These are phyloP conservation scores for Aporophyla nigra DNA, from an alignment of 2,888 invertebrate genomes.

Conservation along the genomic window DNA sequence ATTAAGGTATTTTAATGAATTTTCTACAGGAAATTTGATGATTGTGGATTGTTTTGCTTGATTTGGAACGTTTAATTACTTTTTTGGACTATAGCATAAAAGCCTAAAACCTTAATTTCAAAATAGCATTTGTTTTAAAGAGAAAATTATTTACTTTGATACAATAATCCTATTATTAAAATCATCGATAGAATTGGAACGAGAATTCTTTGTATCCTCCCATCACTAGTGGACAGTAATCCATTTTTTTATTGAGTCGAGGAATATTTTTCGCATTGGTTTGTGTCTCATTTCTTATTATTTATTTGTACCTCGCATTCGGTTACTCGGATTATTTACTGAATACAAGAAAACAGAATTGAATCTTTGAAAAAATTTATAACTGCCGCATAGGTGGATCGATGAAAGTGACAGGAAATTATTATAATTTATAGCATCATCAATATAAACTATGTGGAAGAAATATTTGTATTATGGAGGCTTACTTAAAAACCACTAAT, in stretches of 20 bases:
- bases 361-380: neutral
- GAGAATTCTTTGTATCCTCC: neutral
- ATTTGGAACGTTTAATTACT: neutral
- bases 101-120: too few relatives aligned
- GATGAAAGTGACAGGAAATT: too few relatives aligned
- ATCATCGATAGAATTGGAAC: neutral
- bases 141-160: neutral
- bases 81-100: too few relatives aligned
- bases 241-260: constrained; percentile 16
- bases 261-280: constrained; percentile 12
- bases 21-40: neutral
- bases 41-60: neutral
- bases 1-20: neutral
- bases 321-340: neutral
- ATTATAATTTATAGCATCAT: too few relatives aligned
- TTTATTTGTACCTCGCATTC: constrained; percentile 22
- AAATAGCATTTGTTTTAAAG: too few relatives aligned
- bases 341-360: neutral
- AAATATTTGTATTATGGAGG: too few relatives aligned
- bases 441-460: too few relatives aligned
- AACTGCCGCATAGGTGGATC: too few relatives aligned
- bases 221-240: constrained; percentile 22
- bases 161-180: neutral
- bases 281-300: constrained; percentile 34
- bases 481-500: too few relatives aligned